These are phyloP conservation scores for Conchocele bisecta DNA, from an alignment of 2,888 invertebrate species.

Conservation along the genomic window DNA sequence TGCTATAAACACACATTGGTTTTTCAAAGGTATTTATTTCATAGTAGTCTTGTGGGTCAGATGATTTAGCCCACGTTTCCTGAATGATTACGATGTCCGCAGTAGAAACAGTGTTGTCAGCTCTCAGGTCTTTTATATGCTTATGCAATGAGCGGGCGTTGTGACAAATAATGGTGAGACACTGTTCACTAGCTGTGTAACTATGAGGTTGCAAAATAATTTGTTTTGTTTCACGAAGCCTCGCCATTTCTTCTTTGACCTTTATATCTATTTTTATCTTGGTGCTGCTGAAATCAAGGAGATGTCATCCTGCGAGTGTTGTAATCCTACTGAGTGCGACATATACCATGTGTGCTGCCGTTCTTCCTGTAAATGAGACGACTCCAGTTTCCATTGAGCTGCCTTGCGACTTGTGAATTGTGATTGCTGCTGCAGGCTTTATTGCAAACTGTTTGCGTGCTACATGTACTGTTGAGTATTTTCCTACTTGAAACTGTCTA, in stretches of 20 bases:
- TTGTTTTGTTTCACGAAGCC: too few relatives aligned
- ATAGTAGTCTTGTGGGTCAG: too few relatives aligned
- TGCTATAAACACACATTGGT: too few relatives aligned
- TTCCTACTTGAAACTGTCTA: constrained; percentile 21
- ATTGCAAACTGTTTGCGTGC: constrained; percentile 21
- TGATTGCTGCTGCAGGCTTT: constrained; percentile 21
- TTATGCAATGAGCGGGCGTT: too few relatives aligned
- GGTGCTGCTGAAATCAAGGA: background rate
- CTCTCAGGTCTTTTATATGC: too few relatives aligned
- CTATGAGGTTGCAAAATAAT: too few relatives aligned
- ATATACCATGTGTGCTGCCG: constrained; percentile 18
- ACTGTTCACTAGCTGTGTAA: too few relatives aligned
- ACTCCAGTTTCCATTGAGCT: background rate
- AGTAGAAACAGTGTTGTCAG: too few relatives aligned
- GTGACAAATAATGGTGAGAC: too few relatives aligned
- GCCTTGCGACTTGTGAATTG: constrained; percentile 18
- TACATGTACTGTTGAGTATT: background rate
- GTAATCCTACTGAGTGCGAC: constrained; percentile 22
- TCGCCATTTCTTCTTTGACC: background rate
- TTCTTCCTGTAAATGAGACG: constrained; percentile 1
- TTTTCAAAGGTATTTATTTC: too few relatives aligned
- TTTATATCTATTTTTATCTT: background rate
- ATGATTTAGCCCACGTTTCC: too few relatives aligned
- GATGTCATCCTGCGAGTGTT: background rate
- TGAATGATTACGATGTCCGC: too few relatives aligned